Conservation (phyloP, 2,113 vertebrate species). For the Siphamia tubifer region DNA sequence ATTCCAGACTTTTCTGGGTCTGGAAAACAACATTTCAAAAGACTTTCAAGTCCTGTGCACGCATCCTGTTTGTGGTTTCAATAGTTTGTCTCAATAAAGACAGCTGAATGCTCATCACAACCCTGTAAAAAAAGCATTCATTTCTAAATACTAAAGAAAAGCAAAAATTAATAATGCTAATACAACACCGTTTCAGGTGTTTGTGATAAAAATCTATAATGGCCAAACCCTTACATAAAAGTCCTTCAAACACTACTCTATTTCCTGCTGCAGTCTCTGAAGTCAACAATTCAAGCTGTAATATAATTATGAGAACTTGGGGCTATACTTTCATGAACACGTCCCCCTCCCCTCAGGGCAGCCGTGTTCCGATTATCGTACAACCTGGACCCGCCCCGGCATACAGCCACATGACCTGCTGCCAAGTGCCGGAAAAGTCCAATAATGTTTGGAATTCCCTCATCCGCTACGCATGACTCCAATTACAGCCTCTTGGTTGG, state of each 20-base stretch:
- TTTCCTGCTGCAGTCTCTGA: background rate
- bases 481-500: conserved; percentile 57
- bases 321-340: background rate
- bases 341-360: background rate
- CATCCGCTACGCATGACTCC: conserved; percentile 73
- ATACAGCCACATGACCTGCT: conserved; percentile 61
- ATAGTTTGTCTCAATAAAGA: no score
- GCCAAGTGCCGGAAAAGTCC: conserved; percentile 73
- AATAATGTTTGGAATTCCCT: conserved; percentile 79
- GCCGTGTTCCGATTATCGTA: conserved; percentile 19
- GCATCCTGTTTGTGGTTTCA: background rate
- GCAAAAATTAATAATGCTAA: no score
- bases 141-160: no score
- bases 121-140: no score
- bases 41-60: no score
- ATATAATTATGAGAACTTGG: conserved; percentile 5
- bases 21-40: no score
- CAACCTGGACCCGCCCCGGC: conserved; percentile 28
- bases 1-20: no score
- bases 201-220: no score
- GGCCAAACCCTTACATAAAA: background rate
- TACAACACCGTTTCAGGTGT: no score
- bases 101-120: no score
- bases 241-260: no score
- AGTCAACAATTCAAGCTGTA: conserved; percentile 7